Percentiles rank a stretch among this genome's conserved stretches.
These are phyloP conservation scores for Ormyrus thymus DNA, from an alignment of 2,888 invertebrate species.

Conservation along the genomic window DNA sequence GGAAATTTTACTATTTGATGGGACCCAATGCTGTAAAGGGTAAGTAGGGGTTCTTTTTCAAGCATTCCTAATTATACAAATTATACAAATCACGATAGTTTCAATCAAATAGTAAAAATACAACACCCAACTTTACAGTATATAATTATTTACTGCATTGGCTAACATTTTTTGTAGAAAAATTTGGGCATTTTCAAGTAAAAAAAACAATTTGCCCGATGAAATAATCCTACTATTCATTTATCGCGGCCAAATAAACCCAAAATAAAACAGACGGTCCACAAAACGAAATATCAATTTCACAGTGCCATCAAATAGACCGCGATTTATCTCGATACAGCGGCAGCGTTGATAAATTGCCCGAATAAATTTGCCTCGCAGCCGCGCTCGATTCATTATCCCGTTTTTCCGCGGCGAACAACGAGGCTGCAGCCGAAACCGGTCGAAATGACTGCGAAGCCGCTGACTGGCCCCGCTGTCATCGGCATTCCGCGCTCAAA, in stretches of 20 bases:
- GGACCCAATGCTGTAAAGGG: constrained; percentile 10
- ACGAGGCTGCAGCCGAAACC: too few species aligned
- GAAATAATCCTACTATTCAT: neutral
- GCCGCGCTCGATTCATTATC: constrained; percentile 38
- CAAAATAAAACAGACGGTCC: constrained; percentile 15
- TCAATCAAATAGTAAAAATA: neutral
- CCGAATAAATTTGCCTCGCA: constrained; percentile 39
- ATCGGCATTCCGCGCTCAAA: neutral
- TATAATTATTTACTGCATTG: neutral
- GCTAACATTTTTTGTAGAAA: neutral
- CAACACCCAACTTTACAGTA: neutral
- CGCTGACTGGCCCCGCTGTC: neutral
- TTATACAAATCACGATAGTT: constrained; percentile 9
- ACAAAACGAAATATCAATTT: constrained; percentile 29
- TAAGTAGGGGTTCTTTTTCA: constrained; percentile 17
- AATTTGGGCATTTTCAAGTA: neutral
- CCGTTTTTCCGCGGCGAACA: constrained; percentile 15
- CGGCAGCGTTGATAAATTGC: constrained; percentile 40
- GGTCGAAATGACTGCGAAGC: neutral
- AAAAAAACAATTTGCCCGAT: neutral
- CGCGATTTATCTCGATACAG: constrained; percentile 38
- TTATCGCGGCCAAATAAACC: constrained; percentile 1
- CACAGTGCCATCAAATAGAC: constrained; percentile 21
- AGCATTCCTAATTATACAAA: constrained; percentile 25
- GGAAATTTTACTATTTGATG: constrained; percentile 47